These are phyloP conservation scores for Cloeon dipterum DNA, from an alignment of 2,888 invertebrate species.

Conservation along the genomic window DNA sequence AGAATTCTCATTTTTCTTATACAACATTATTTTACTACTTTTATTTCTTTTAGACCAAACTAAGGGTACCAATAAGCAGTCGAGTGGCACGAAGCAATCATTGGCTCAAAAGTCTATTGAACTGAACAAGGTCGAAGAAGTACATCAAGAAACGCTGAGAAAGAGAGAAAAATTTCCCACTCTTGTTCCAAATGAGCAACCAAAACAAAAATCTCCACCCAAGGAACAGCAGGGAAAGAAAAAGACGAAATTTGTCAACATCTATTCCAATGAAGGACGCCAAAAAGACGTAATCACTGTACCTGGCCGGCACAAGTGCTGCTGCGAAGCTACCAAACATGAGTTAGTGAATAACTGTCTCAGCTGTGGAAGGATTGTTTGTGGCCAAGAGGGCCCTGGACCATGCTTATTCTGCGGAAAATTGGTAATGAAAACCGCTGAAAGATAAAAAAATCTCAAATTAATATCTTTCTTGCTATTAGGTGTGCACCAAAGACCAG, in stretches of 20 bases:
- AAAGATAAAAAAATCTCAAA: neutral
- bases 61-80: slow-evolving; percentile 11
- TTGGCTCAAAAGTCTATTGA: too few relatives aligned
- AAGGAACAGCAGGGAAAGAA: slow-evolving; percentile 11
- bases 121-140: too few relatives aligned
- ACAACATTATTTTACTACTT: slow-evolving; percentile 9
- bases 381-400: slow-evolving; percentile 89
- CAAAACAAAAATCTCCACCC: too few relatives aligned
- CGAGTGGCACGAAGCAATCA: slow-evolving; percentile 12
- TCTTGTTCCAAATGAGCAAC: neutral
- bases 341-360: slow-evolving; percentile 79
- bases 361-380: slow-evolving; percentile 84
- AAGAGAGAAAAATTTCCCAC: slow-evolving; percentile 7
- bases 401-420: slow-evolving; percentile 83
- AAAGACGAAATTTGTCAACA: slow-evolving; percentile 42
- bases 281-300: slow-evolving; percentile 19
- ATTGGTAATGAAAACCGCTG: slow-evolving; percentile 36
- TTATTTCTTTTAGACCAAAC: slow-evolving; percentile 12
- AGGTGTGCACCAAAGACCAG: slow-evolving; percentile 52
- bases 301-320: slow-evolving; percentile 63
- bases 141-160: slow-evolving; percentile 2
- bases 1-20: neutral
- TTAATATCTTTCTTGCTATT: neutral
- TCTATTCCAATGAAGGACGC: slow-evolving; percentile 47
- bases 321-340: slow-evolving; percentile 84